phyloP scores from a whole-genome alignment of 2,888 invertebrate species.

The Amphiduros pacificus region DNA sequence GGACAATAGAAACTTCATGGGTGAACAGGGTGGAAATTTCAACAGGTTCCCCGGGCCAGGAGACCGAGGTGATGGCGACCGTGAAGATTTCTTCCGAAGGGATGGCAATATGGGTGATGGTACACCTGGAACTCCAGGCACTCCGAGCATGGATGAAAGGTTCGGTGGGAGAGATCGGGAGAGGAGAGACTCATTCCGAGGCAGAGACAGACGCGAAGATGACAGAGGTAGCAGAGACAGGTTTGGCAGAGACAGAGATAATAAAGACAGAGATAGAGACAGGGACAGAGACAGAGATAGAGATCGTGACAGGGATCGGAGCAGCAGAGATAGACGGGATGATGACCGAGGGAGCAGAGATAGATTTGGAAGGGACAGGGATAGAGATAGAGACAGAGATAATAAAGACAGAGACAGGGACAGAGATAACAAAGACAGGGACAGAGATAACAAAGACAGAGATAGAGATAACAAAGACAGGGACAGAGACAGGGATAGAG shows the following conservation, averaged over 20 bases:
- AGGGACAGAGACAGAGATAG: conserved; percentile 1
- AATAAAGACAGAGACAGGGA: neutral
- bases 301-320: neutral
- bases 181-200: neutral
- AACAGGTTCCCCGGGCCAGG: neutral
- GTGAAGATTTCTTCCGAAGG: conserved; percentile 9
- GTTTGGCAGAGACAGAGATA: neutral
- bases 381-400: conserved; percentile 1
- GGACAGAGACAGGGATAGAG: neutral
- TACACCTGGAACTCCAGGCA: no score
- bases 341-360: neutral
- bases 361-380: neutral
- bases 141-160: no score
- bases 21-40: neutral
- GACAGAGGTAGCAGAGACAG: neutral
- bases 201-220: conserved; percentile 4
- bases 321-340: neutral
- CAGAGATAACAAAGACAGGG: neutral
- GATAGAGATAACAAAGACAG: neutral
- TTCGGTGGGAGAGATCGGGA: neutral
- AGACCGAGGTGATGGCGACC: neutral
- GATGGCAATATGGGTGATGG: no score
- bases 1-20: neutral
- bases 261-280: neutral
- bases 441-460: neutral